Evolutionary conservation across 2,797 vertebrate genomes (phyloP).

Genomic region (Sebastolobus alascanus): DNA sequence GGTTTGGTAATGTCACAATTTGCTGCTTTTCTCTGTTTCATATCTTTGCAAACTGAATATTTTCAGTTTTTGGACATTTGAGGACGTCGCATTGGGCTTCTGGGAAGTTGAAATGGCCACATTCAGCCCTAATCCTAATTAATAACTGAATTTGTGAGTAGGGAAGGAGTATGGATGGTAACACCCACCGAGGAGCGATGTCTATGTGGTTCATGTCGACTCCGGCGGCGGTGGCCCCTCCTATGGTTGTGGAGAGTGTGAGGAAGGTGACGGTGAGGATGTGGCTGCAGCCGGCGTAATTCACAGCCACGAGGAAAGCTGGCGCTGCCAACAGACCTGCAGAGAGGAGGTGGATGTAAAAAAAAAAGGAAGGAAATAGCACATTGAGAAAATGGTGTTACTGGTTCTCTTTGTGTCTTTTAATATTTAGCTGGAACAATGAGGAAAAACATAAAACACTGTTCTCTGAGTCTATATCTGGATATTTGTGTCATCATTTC

Average conservation of each 20-base stretch:
- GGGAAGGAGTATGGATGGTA: accelerated
- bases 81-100: not conserved
- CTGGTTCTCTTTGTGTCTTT: not conserved
- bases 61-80: not conserved
- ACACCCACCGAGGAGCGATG: slow-evolving; percentile 87
- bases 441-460: not conserved
- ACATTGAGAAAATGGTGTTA: not conserved
- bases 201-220: slow-evolving; percentile 92
- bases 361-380: not conserved
- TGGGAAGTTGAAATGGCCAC: not conserved
- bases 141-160: not conserved
- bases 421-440: not conserved
- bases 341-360: not conserved
- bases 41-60: no score
- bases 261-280: slow-evolving; percentile 80
- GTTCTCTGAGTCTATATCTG: not conserved
- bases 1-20: no score
- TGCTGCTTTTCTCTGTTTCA: no score
- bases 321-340: slow-evolving; percentile 84
- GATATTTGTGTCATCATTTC: not conserved
- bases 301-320: slow-evolving; percentile 75
- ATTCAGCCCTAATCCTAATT: not conserved
- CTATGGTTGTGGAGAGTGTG: slow-evolving; percentile 79
- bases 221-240: slow-evolving; percentile 82
- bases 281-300: slow-evolving; percentile 81